Conservation (phyloP, 2,888 invertebrate genomes). For the Tipula unca region DNA sequence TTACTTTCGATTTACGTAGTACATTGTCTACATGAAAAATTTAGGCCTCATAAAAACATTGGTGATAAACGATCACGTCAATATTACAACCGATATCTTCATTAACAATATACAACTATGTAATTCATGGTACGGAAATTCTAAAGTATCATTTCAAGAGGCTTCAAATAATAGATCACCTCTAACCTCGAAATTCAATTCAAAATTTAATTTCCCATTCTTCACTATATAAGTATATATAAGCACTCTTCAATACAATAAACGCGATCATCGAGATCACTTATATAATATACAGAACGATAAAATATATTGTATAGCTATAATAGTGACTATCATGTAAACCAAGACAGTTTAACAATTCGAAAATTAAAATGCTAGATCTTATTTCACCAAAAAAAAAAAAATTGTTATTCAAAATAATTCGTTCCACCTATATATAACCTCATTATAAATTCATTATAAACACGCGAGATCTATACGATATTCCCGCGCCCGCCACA, state of each 20-base stretch:
- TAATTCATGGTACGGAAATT: too few species aligned
- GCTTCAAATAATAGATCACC: neutral
- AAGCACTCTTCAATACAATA: too few species aligned
- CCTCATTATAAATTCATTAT: slow-evolving; percentile 14
- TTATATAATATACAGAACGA: neutral
- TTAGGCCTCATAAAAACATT: too few species aligned
- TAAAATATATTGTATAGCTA: neutral
- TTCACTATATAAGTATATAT: neutral
- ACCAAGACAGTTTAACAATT: neutral
- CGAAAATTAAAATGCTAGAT: neutral
- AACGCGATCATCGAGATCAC: neutral
- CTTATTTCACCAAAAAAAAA: neutral
- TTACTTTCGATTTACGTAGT: too few species aligned
- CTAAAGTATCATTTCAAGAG: neutral
- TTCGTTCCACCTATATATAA: slow-evolving; percentile 8
- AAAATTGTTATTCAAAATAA: neutral
- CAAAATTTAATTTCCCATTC: neutral
- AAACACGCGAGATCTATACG: neutral
- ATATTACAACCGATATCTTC: too few species aligned
- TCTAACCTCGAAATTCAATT: neutral
- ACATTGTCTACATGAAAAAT: too few species aligned
- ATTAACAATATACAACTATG: too few species aligned
- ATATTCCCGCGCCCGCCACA: neutral
- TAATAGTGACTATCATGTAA: neutral
- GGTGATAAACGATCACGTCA: too few species aligned